Base-by-base conservation (phyloP, 2,888 invertebrate species). In the Drosophila sordidapex region DNA sequence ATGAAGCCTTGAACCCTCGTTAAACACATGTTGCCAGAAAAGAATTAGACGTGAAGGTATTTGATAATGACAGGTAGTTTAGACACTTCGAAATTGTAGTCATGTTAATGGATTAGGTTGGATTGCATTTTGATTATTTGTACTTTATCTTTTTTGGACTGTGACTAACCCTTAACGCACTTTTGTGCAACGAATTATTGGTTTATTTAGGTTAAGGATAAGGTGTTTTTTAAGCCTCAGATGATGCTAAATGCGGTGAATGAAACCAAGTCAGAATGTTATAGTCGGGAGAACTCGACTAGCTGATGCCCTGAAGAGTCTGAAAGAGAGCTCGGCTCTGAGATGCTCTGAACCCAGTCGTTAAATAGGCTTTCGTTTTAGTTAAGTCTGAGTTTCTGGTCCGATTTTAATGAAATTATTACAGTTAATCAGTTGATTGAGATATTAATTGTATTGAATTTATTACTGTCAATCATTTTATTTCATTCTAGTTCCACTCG, bases 11-110 rank as follows among this genome's bases (percentile, higher is more conserved):
- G 68, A 74, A 91, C 91, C 92, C 91, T 91, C 86, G 83, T 92
- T 90, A 91, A 87, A 87, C 92, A 92, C 81, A 92, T 92, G 92
- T 88, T 90, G 88, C 78, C 69, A 58, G 49, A 61, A 72, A 63
- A 65, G 51, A 77, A 62, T 70, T 60, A 64, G 70, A 74, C 64
- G 65, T 68, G 64, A 78, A 78, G 67, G 56, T 36, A 40, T 67
- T 72, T 70, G 65, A 74, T 71, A 54, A 48, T 53, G 40, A 81
- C 70, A 81, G 74, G 77, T 74, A 71, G 63, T 33, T 38, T 48
- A 31, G 46, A 64, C 52, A 18, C 48, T 35, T 13, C 11, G 7
- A 36, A 46, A 46, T 46, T 46, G 46, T 4, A 25, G 38, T 38
- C 13, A 38, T 13, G n/a, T 29, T 29, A 56, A n/a, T 56, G 38